Evolutionary conservation across 2,888 invertebrate species (phyloP), one percentile per base, ranked within the genome.

Genomic region (Thelaira solivaga): DNA sequence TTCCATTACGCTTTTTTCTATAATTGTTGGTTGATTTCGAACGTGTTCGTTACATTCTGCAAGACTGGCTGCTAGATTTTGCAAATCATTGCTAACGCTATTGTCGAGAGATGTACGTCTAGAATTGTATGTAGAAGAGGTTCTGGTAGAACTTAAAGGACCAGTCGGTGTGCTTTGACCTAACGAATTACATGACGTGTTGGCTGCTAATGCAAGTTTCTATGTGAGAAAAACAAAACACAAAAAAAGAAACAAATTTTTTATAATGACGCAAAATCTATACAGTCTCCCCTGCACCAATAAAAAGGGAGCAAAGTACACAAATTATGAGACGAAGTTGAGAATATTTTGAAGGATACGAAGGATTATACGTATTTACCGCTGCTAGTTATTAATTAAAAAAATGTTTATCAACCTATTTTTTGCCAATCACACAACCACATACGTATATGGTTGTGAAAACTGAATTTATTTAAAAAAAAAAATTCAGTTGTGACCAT

Each of bases 121-220:
- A 5, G 89, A 89, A 78, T 87, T 88, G 59, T 85, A 88, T 0
- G 87, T 86, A 4, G 89, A 89, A 2, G 89, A 86, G n/a, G 84
- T 84, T 22, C 85, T 83, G 7, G 86, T 84, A 26, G 86, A 86
- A 20, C 83, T 84, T 22, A 85, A 75, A 10, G 81, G 79, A 2
- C 84, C 88, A 22, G 84, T 86, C 16, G 88, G 86, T 8, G 86
- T 86, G 62, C 81, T 85, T 20, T 86, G 86, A 10, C 86, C 86
- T 39, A 85, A 69, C 6, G 84, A 81, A n/a, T 83, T 71, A 7
- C 79, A 79, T 4, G 83, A 74, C 16, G 61, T 45, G 36, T 20
- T 36, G 0, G 57, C 45, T 39, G 59, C 10, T 7, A 26, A 20
- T 29, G 36, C 20, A 20, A 13, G 72, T 47, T 62, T 75, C 29